These are phyloP conservation scores for Pelodiscus sinensis DNA, from an alignment of 2,113 vertebrate species.

Conservation along the genomic window DNA sequence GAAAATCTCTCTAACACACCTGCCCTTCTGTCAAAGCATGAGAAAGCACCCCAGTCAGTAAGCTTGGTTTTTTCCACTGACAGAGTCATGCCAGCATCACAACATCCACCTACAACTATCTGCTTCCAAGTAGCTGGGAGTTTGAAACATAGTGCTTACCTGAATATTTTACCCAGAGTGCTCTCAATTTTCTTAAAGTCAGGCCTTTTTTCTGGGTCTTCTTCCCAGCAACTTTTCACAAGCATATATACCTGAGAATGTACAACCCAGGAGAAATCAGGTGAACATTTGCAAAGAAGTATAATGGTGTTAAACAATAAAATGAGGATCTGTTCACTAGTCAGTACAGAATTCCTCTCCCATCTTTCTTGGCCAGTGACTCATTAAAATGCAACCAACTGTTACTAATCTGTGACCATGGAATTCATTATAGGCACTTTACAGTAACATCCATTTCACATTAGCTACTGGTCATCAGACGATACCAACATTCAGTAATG, in stretches of 20 bases:
- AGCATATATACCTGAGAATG: constrained; percentile 84
- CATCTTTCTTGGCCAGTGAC: constrained; percentile 19
- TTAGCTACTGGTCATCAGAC: not conserved
- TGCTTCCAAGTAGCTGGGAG: not conserved
- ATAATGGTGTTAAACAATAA: not conserved
- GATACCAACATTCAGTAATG: constrained; percentile 11
- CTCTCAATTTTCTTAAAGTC: constrained; percentile 96
- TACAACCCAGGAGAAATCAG: constrained; percentile 2
- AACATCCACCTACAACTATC: not conserved
- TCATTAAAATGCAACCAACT: constrained; percentile 57
- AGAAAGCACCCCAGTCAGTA: not conserved
- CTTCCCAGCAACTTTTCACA: constrained; percentile 96
- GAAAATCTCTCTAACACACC: not conserved
- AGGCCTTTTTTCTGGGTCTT: constrained; percentile 95
- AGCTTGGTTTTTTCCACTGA: not conserved
- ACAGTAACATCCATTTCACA: not conserved
- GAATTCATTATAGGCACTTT: constrained; percentile 16
- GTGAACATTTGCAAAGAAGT: not conserved
- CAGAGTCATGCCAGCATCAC: constrained; percentile 7
- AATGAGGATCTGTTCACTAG: not conserved
- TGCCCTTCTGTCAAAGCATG: not conserved
- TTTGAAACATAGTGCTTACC: constrained; percentile 76
- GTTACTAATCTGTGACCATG: constrained; percentile 39
- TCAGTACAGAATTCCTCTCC: not conserved
- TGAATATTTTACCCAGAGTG: constrained; percentile 92